Conservation (phyloP, 2,113 vertebrate genomes). For the Syngnathus floridae region DNA sequence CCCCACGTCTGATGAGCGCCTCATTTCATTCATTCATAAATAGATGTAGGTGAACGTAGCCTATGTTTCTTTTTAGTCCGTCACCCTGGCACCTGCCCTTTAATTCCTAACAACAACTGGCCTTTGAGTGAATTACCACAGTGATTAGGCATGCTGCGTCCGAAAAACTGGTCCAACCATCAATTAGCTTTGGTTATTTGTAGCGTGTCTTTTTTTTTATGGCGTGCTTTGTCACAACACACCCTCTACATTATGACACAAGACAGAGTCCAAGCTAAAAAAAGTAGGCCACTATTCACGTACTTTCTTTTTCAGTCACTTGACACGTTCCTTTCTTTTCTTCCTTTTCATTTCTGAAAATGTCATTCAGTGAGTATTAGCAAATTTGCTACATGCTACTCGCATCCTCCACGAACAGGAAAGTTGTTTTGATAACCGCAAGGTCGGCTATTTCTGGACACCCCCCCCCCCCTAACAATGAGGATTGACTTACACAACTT, state of each 20-base stretch:
- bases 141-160: neutral
- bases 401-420: neutral
- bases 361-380: no score
- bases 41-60: slow-evolving; percentile 53
- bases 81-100: slow-evolving; percentile 47
- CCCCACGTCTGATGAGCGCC: slow-evolving; percentile 49
- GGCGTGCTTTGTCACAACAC: slow-evolving; percentile 22
- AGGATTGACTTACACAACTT: slow-evolving; percentile 68
- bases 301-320: neutral
- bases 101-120: slow-evolving; percentile 33
- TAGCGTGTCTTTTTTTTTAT: slow-evolving; percentile 17
- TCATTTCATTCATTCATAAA: slow-evolving; percentile 63
- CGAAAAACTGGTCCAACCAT: slow-evolving; percentile 17
- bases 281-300: neutral
- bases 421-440: slow-evolving; percentile 65
- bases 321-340: slow-evolving; percentile 23
- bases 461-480: slow-evolving; percentile 20
- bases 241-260: slow-evolving; percentile 15
- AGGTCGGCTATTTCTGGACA: slow-evolving; percentile 66
- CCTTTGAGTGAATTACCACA: slow-evolving; percentile 20
- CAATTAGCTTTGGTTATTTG: slow-evolving; percentile 4
- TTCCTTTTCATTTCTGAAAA: slow-evolving; percentile 1
- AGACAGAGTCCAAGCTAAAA: slow-evolving; percentile 25
- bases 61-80: slow-evolving; percentile 17
- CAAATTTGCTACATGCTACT: neutral